Evolutionary conservation across 2,888 invertebrate species (phyloP).

Genomic region (Cephus pygmeus): DNA sequence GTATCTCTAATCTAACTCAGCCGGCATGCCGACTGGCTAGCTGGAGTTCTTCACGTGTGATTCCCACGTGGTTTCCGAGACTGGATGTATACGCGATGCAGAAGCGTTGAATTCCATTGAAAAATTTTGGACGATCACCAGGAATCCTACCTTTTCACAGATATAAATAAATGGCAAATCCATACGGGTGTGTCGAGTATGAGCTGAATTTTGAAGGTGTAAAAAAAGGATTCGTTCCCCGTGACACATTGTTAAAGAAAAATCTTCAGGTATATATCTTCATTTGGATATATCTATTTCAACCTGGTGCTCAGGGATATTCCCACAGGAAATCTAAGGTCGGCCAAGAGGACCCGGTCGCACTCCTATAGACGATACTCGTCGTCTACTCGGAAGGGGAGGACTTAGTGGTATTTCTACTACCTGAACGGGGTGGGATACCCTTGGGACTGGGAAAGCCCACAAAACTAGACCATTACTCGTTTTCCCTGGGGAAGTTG

Average conservation of each 20-base stretch:
- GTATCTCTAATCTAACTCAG: neutral
- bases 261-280: neutral
- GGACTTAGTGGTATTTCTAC: neutral
- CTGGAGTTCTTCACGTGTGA: neutral
- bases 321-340: neutral
- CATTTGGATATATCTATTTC: neutral
- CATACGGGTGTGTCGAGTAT: neutral
- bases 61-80: neutral
- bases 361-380: neutral
- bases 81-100: neutral
- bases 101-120: neutral
- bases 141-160: neutral
- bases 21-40: neutral
- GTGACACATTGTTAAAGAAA: neutral
- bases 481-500: neutral
- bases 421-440: neutral
- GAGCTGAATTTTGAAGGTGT: neutral
- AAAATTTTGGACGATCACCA: neutral
- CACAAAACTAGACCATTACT: conserved; percentile 3
- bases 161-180: neutral
- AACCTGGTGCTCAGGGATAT: neutral
- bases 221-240: neutral
- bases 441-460: neutral
- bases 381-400: neutral
- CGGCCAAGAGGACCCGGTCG: neutral